Evolutionary conservation across 2,113 vertebrate genomes (phyloP).

Genomic region (Marmota monax): DNA sequence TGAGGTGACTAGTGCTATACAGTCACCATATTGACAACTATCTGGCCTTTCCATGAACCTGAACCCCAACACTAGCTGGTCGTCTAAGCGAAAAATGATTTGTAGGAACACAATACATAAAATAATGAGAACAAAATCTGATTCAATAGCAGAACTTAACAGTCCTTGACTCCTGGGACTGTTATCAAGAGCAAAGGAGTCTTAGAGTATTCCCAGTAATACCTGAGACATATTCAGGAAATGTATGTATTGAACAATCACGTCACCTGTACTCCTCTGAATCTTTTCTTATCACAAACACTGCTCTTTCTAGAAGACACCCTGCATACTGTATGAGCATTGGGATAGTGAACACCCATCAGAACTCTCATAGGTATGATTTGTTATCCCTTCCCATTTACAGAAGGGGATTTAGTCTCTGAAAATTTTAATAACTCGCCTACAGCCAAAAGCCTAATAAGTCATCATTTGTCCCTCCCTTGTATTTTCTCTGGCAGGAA

Average conservation of each 20-base stretch:
- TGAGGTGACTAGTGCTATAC: not conserved
- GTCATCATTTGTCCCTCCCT: conserved; percentile 4
- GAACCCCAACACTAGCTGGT: not conserved
- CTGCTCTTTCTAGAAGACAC: not conserved
- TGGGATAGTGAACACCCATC: not conserved
- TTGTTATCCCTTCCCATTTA: not conserved
- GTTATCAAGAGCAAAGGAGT: not conserved
- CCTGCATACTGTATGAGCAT: not conserved
- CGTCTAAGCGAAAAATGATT: not conserved
- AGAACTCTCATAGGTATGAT: not conserved
- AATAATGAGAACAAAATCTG: not conserved
- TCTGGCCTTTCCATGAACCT: not conserved
- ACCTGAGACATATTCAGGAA: not conserved
- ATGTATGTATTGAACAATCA: not conserved
- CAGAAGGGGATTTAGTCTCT: not conserved
- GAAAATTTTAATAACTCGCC: not conserved
- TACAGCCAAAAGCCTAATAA: not conserved
- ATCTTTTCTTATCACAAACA: not conserved
- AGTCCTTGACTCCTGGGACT: not conserved
- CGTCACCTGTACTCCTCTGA: not conserved
- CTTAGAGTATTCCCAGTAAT: not conserved
- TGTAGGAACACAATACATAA: not conserved
- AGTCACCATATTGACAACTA: not conserved
- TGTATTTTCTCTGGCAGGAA: conserved; percentile 40
- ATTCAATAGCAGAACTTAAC: not conserved